These are phyloP conservation scores for Dendronephthya gigantea DNA, from an alignment of 64 coral and sea anemone species.

Conservation along the genomic window DNA sequence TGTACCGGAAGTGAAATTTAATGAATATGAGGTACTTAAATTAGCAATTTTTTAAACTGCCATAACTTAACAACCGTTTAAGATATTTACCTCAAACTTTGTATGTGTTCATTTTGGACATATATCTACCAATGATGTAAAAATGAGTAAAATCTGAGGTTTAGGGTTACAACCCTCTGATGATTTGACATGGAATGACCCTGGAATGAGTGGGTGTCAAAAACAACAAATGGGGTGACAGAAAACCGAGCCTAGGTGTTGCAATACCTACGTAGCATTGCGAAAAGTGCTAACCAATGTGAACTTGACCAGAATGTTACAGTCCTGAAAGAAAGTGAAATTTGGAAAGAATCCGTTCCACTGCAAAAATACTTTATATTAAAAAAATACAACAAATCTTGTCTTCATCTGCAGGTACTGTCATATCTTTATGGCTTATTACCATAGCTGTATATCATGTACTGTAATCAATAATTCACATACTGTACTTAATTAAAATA, in stretches of 20 bases:
- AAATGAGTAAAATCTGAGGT: neutral
- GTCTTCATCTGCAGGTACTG: neutral
- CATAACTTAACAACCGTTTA: neutral
- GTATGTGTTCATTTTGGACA: neutral
- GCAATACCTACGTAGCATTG: neutral
- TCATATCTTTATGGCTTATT: neutral
- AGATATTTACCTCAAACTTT: neutral
- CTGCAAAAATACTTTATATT: neutral
- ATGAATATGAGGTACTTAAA: neutral
- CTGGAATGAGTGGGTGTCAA: neutral
- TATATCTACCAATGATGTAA: neutral
- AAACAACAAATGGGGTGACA: neutral
- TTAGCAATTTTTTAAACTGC: too few relatives aligned
- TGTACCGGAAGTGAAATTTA: neutral
- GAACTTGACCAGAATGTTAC: neutral
- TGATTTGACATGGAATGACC: constrained; percentile 10
- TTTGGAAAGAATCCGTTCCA: neutral
- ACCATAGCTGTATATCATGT: neutral
- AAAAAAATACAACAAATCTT: neutral
- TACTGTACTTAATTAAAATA: neutral
- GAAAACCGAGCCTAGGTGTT: neutral
- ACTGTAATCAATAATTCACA: neutral
- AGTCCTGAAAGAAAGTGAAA: neutral
- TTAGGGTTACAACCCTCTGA: neutral
- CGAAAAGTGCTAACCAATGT: neutral